Base-by-base conservation (phyloP, 92 coral and sea anemone species). In the Porites lobata region DNA sequence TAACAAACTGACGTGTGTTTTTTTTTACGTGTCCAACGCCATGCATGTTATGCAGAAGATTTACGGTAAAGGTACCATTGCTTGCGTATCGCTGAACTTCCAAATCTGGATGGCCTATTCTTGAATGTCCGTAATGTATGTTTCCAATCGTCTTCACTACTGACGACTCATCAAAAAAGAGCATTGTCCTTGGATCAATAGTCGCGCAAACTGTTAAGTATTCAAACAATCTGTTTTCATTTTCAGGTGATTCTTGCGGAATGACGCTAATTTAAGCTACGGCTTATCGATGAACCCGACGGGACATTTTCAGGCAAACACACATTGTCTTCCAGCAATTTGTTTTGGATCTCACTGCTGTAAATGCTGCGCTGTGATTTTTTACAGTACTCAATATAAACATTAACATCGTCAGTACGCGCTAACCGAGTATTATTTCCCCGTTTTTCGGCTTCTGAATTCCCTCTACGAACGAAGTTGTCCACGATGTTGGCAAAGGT, bases 101-200 rank as follows among this genome's bases (percentile, higher is more conserved):
- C 32, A 75, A 18, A 38, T 88, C 84, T 26, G 24, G 78, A 4
- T 54, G 59, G 9, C 92, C 85, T 1, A 75, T 3, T 20, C 29
- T 32, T 18, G 84, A 65, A 75, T 76, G 78, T 47, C 92, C 88
- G 47, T 65, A 82, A 50, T 24, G 50, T 14, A 88, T 47, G 65
- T 82, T 72, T 50, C 84, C 92, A 74, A 69, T 82, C 8, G 88
- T 89, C 73, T 76, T 75, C 4, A 75, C 56, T n/a, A 89, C 92
- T 26, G 88, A 89, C 65, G 78, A 63, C 68, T 89, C 88, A 74
- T 89, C 85, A 83, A 89, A 88, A 32, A 88, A 69, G 72, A 81
- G 89, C 54, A 89, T 38, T 70, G 75, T 71, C 47, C 75, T 26
- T 71, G 57, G 76, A 13, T 71, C 53, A 71, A 71, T 71, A 1